These are phyloP conservation scores for Pseudochaenichthys georgianus DNA, from an alignment of 2,797 vertebrate genomes.

Conservation along the genomic window DNA sequence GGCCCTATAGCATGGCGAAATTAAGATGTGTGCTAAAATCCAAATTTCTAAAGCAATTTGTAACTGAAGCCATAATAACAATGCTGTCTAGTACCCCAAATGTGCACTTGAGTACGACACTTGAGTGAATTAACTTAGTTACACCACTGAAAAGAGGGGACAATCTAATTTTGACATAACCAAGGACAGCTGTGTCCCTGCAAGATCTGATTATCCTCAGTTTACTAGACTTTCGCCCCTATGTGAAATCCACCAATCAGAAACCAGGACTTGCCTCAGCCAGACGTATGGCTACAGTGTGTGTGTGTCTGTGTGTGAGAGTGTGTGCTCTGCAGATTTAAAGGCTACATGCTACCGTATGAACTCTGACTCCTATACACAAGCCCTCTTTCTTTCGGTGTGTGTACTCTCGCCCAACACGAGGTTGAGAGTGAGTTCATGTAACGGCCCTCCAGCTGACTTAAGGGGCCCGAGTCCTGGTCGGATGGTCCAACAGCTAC, in stretches of 20 bases:
- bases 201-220: neutral
- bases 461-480: neutral
- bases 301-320: no score
- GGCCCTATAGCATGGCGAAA: neutral
- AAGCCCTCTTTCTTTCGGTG: slow-evolving; percentile 14
- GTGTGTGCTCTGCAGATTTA: neutral
- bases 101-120: no score
- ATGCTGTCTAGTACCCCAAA: no score
- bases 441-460: slow-evolving; percentile 7
- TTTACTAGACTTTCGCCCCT: neutral
- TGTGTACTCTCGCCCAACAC: slow-evolving; percentile 21
- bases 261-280: neutral
- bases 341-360: slow-evolving; percentile 2
- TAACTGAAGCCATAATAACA: no score
- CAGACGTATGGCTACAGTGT: slow-evolving; percentile 3
- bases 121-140: no score
- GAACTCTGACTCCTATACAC: slow-evolving; percentile 1
- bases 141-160: no score
- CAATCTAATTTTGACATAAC: no score
- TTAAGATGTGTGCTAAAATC: no score
- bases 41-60: no score
- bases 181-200: neutral
- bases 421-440: slow-evolving; percentile 25
- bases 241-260: slow-evolving; percentile 7
- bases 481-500: neutral